Conservation (phyloP, 2,888 invertebrate genomes). For the Taphrorychus bicolor region DNA sequence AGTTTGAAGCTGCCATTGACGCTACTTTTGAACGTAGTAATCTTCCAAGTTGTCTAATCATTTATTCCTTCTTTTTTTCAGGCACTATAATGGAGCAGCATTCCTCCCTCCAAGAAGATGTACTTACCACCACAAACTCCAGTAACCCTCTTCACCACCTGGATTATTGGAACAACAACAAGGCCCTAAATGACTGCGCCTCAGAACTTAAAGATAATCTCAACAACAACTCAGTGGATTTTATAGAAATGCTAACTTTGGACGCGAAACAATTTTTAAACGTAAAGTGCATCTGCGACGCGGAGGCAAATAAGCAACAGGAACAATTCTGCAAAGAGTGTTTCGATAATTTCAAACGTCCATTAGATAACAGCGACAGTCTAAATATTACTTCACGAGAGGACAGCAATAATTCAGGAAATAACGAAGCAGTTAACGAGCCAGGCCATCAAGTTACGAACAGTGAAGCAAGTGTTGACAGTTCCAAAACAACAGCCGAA, state of each 20-base stretch:
- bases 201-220: not conserved
- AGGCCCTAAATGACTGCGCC: not conserved
- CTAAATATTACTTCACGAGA: not conserved
- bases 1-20: too few relatives aligned
- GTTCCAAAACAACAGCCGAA: not conserved
- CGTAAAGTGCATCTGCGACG: slow-evolving; percentile 28
- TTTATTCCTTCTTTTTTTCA: too few relatives aligned
- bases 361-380: slow-evolving; percentile 3
- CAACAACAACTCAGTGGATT: slow-evolving; percentile 23
- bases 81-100: too few relatives aligned
- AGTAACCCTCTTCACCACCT: too few relatives aligned
- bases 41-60: too few relatives aligned
- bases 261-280: slow-evolving; percentile 32
- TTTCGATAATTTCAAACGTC: slow-evolving; percentile 14
- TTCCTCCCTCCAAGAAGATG: too few relatives aligned
- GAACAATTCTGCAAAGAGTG: slow-evolving; percentile 31
- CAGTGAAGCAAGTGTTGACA: not conserved
- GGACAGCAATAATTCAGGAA: not conserved
- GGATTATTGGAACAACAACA: not conserved
- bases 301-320: not conserved
- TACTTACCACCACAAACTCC: too few relatives aligned
- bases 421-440: slow-evolving; percentile 7
- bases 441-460: too few relatives aligned
- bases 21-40: too few relatives aligned
- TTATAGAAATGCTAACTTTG: slow-evolving; percentile 35